Percentiles rank a stretch among this genome's conserved stretches.
These are phyloP conservation scores for Triplophysa dalaica DNA, from an alignment of 2,113 vertebrate genomes.

Conservation along the genomic window DNA sequence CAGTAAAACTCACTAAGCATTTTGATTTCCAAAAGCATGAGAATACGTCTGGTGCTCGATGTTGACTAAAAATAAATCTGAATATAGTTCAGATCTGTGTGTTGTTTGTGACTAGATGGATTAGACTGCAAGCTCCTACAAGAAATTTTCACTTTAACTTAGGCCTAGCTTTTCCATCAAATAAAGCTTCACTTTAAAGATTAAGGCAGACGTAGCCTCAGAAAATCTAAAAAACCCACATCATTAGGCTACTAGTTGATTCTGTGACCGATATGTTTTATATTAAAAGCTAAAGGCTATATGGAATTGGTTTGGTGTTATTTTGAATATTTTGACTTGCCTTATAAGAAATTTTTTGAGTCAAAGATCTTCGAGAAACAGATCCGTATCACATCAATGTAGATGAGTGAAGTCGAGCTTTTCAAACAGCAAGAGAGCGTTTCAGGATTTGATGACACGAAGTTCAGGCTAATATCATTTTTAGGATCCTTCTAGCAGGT, in stretches of 20 bases:
- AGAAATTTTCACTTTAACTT: conserved; percentile 44
- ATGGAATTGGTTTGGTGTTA: not conserved
- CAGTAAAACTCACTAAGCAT: not conserved
- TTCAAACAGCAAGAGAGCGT: conserved; percentile 21
- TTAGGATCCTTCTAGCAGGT: conserved; percentile 39
- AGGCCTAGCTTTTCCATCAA: conserved; percentile 41
- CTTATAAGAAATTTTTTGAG: too few species aligned
- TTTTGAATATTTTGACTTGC: not conserved
- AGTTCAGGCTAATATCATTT: conserved; percentile 27
- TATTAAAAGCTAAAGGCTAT: not conserved
- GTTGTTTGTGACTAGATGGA: conserved; percentile 57
- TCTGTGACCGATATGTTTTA: not conserved
- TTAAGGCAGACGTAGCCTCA: conserved; percentile 23
- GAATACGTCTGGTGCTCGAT: conserved; percentile 50
- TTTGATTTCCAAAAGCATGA: conserved; percentile 47
- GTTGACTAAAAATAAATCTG: conserved; percentile 39
- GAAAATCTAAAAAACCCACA: not conserved
- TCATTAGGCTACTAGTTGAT: not conserved
- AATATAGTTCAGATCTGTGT: conserved; percentile 25
- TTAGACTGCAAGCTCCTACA: conserved; percentile 54
- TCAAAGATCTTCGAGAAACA: not conserved
- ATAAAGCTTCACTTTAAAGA: conserved; percentile 53
- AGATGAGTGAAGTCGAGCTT: conserved; percentile 5
- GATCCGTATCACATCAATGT: not conserved
- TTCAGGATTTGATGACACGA: conserved; percentile 16